A percentile compares a stretch with the other conserved stretches of the same genome.
Evolutionary conservation across 1,140 invertebrate species (phyloP).

Genomic region (Drosophila aff.): DNA sequence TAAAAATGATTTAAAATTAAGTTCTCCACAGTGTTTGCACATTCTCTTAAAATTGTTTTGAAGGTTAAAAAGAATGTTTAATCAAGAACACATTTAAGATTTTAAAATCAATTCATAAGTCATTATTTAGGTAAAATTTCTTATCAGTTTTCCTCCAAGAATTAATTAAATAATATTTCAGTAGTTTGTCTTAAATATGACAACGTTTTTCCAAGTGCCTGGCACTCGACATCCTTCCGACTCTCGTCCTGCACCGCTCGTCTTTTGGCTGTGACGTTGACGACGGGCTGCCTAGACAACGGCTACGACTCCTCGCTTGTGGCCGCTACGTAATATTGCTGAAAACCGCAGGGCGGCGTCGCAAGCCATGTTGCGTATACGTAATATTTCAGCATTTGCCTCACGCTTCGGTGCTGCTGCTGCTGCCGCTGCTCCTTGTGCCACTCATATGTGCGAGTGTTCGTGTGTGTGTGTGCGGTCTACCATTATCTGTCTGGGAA

Average conservation of each 20-base stretch:
- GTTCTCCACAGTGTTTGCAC: neutral
- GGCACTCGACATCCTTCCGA: constrained; percentile 50
- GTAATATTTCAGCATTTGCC: constrained; percentile 82
- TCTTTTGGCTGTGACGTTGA: constrained; percentile 63
- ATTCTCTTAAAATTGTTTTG: neutral
- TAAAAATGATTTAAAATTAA: neutral
- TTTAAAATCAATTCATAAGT: no score
- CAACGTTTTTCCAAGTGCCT: constrained; percentile 35
- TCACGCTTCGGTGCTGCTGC: constrained; percentile 62
- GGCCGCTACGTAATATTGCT: constrained; percentile 78
- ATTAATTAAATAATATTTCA: neutral
- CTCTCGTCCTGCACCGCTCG: constrained; percentile 30
- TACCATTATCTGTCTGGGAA: constrained; percentile 85
- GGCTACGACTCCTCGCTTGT: constrained; percentile 53
- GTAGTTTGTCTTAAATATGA: neutral
- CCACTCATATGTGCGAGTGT: constrained; percentile 30
- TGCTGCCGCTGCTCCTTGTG: constrained; percentile 20
- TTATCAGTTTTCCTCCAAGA: neutral
- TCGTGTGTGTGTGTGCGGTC: constrained; percentile 69
- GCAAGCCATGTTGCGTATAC: constrained; percentile 72
- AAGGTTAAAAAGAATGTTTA: neutral
- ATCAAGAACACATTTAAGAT: neutral
- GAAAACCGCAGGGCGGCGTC: constrained; percentile 61
- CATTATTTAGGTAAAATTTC: neutral
- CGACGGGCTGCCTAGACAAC: constrained; percentile 53